Percentiles rank a stretch among this genome's conserved stretches.
These are phyloP conservation scores for Hybos culiciformis DNA, from an alignment of 2,888 invertebrate species.

Conservation along the genomic window DNA sequence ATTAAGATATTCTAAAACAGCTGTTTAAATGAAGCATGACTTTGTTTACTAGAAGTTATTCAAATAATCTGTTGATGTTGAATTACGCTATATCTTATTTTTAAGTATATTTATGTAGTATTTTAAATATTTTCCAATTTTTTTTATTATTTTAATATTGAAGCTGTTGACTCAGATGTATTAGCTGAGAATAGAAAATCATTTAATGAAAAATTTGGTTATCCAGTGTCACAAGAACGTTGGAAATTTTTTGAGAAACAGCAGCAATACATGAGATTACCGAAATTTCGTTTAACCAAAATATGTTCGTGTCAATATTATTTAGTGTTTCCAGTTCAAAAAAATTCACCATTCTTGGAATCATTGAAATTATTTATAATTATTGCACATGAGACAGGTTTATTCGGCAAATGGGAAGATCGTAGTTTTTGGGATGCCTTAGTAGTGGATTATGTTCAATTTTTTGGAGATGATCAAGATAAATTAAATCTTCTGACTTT, in stretches of 20 bases:
- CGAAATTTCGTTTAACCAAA: constrained; percentile 21
- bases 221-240: constrained; percentile 23
- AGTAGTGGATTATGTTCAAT: not conserved
- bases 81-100: too few species aligned
- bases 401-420: not conserved
- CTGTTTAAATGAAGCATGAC: too few species aligned
- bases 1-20: too few species aligned
- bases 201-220: constrained; percentile 22
- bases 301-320: constrained; percentile 25
- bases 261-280: constrained; percentile 19
- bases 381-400: not conserved
- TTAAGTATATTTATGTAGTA: too few species aligned
- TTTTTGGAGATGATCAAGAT: not conserved
- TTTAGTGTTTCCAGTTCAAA: constrained; percentile 21
- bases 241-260: constrained; percentile 24
- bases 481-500: too few species aligned
- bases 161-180: not conserved
- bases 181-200: constrained; percentile 16
- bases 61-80: too few species aligned
- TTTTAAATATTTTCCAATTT: too few species aligned
- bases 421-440: not conserved
- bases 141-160: too few species aligned
- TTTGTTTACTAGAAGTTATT: too few species aligned
- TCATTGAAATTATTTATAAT: not conserved
- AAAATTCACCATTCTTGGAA: not conserved